Base-by-base conservation (phyloP, 2,797 vertebrate species). In the Liasis olivaceus region DNA sequence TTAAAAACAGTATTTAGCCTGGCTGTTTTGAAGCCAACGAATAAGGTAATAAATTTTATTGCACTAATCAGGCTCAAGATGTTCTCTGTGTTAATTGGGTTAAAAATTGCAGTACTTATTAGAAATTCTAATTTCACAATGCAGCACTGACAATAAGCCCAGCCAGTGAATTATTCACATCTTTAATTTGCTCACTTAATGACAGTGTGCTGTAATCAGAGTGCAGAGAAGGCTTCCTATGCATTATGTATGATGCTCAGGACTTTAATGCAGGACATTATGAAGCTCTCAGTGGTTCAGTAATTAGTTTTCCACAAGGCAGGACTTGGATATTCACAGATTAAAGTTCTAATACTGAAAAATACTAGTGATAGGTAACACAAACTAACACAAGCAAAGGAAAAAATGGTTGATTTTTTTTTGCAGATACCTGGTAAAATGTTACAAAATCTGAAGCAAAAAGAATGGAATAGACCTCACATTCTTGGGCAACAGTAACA, bases 171-270 rank as follows among this genome's bases (percentile, higher is more conserved):
- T 98, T 98, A 98, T 98, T 98, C 98, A 98, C 98, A 98, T 98
- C 98, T 98, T 98, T 98, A 98, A 98, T 98, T 98, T 98, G 98
- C 98, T 98, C 98, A 98, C 98, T 98, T 98, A 98, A 98, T 98
- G 98, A 98, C 98, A 98, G 98, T 98, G 97, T 97, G 98, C 98
- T 98, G 98, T 98, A 98, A 98, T 98, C 98, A 98, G 98, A 98
- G 98, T 98, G 98, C 98, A 98, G 98, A 97, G 97, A 97, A 97
- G 97, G 97, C 98, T 98, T 98, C 97, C 97, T 98, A 98, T 98
- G 98, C 98, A 98, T 98, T 98, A 98, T 98, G 98, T 98, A 98
- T 98, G 98, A 98, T 97, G 97, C 97, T 98, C 98, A 98, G 97
- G 98, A 98, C 98, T 98, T 98, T 98, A 98, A 98, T 98, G 98